A percentile compares a stretch with the other conserved stretches of the same genome.
Conservation (phyloP, 2,113 vertebrate genomes). For the Boulengeromyrus knoepffleri region DNA sequence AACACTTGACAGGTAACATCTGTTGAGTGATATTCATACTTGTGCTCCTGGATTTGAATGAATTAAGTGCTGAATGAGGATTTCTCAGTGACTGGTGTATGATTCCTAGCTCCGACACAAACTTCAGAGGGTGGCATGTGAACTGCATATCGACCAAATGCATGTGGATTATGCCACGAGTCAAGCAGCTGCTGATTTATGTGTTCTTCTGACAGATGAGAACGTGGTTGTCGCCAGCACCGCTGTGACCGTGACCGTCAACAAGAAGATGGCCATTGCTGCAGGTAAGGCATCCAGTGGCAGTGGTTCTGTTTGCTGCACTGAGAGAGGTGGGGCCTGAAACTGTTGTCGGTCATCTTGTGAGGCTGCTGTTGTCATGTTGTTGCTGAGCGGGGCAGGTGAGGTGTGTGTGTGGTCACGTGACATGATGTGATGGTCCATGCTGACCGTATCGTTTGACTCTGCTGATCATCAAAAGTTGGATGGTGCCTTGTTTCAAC, state of each 20-base stretch:
- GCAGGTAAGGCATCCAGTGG: slow-evolving; percentile 73
- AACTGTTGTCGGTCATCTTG: not conserved
- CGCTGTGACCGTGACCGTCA: slow-evolving; percentile 70
- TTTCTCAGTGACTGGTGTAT: not conserved
- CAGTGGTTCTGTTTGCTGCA: not conserved
- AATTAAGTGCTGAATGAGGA: not conserved
- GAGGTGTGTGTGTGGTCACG: not conserved
- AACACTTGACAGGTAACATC: not conserved
- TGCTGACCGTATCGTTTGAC: not conserved
- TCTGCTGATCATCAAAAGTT: not conserved
- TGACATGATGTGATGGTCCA: not conserved
- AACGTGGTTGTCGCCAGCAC: slow-evolving; percentile 73
- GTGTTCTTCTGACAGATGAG: slow-evolving; percentile 60
- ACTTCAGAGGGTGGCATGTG: not conserved
- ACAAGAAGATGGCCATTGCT: slow-evolving; percentile 78
- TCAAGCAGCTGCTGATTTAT: not conserved
- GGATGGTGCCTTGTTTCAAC: not conserved
- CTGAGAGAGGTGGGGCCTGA: not conserved
- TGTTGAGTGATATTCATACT: not conserved
- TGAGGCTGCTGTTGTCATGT: not conserved
- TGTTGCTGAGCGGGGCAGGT: not conserved
- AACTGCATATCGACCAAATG: not conserved
- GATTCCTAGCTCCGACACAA: not conserved
- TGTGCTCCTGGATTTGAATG: not conserved
- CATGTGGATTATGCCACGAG: not conserved